Percentiles rank a stretch among this genome's conserved stretches.
These are phyloP conservation scores for Lamellibrachia satsuma DNA, from an alignment of 2,888 invertebrate genomes.

Conservation along the genomic window DNA sequence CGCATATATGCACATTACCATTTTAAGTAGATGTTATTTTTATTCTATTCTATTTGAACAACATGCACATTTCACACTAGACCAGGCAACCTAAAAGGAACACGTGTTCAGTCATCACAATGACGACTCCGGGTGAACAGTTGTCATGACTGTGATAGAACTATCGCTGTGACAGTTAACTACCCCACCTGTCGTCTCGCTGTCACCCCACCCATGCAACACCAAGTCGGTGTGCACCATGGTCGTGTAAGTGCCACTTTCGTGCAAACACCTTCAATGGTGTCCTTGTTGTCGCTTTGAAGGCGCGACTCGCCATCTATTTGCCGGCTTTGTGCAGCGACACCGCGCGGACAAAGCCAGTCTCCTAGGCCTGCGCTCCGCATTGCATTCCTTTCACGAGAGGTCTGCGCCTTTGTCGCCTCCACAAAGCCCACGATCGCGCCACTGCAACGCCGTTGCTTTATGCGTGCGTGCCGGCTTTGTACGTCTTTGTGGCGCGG, in stretches of 20 bases:
- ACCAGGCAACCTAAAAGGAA: background rate
- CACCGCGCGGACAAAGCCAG: background rate
- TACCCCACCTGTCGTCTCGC: background rate
- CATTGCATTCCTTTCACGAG: background rate
- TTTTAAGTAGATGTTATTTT: background rate
- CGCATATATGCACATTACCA: background rate
- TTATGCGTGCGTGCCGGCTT: background rate
- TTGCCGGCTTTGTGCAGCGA: background rate
- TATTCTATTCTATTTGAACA: background rate
- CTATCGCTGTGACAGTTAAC: background rate
- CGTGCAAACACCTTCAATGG: background rate
- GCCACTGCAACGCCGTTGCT: background rate
- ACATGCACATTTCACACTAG: background rate
- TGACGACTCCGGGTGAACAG: background rate
- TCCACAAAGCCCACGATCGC: background rate
- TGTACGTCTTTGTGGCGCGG: background rate
- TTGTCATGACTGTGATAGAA: background rate
- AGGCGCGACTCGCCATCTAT: background rate
- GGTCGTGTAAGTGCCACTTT: background rate
- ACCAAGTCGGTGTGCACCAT: background rate
- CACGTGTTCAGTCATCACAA: background rate
- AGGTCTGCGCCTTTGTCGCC: background rate
- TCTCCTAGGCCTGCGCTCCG: background rate
- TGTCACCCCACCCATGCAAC: conserved; percentile 1
- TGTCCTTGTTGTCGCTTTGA: background rate